Evolutionary conservation across 1,140 invertebrate species (phyloP), one percentile per base, ranked within the genome.

Genomic region (Plodia interpunctella): DNA sequence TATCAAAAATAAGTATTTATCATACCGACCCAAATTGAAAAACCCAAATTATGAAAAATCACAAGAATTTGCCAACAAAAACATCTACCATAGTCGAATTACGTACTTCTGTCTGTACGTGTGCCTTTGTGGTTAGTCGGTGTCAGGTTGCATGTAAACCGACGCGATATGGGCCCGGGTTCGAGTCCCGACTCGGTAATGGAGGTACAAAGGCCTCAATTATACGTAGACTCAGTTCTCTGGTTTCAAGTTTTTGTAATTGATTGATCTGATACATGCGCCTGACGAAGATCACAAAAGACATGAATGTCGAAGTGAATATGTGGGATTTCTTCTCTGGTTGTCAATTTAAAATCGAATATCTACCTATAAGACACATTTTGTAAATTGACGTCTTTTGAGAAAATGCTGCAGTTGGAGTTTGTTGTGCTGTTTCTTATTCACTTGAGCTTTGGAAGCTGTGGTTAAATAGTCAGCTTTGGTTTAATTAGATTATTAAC

Each of bases 181-280:
- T 44, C 38, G 38, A 15, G n/a, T 44, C 38, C n/a, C 15, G 38
- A 5, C 21, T 10, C 51, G 13, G 21, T 53, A 53, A 53, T 53
- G n/a, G 19, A 25, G 19, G 51, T 53, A 53, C 19, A 53, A 53
- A 53, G n/a, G 51, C 51, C 10, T 53, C 51, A 53, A 53, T 53
- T 53, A 53, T 53, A 10, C 21, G 51, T 53, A 25, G 51, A n/a
- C 20, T 13, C 11, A 18, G 21, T 21, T 25, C 38, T 53, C 51
- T 25, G 51, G 21, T 53, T 53, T 25, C 51, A 53, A n/a, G 38
- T 44, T 44, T 44, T 44, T 44, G 38, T 44, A 44, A 44, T 44
- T 44, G 13, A 17, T 44, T 15, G 38, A 44, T 44, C 38, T 44
- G 38, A n/a, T 44, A 44, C n/a, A 44, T n/a, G 15, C 15, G 32